phyloP scores from a whole-genome alignment of 2,797 vertebrate genomes.

The Xenopus petersii region DNA sequence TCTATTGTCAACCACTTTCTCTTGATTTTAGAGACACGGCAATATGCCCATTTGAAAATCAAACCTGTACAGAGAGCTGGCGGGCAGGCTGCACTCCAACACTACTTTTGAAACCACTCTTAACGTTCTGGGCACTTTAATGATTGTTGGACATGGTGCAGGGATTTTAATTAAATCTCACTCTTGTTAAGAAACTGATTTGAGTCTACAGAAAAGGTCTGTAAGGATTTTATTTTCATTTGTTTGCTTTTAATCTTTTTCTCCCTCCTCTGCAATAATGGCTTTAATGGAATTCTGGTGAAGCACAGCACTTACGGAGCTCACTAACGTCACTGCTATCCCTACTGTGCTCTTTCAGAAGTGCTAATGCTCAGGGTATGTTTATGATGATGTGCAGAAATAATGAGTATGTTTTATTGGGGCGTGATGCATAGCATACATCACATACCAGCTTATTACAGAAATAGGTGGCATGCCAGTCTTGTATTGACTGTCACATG shows the following conservation, averaged over 20 bases:
- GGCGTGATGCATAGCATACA: constrained; percentile 4
- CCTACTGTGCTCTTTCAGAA: not conserved
- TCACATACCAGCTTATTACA: not conserved
- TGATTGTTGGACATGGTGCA: constrained; percentile 32
- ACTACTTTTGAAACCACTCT: constrained; percentile 18
- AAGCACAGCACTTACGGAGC: constrained; percentile 22
- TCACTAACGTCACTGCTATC: not conserved
- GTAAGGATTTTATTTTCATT: not conserved
- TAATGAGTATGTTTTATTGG: constrained; percentile 11
- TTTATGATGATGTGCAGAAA: constrained; percentile 7
- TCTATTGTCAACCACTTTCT: not conserved
- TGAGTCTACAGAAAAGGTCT: no score
- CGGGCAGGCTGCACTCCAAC: no score
- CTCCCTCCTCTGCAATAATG: constrained; percentile 1
- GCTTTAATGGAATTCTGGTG: not conserved
- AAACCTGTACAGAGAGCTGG: no score
- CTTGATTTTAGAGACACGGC: not conserved
- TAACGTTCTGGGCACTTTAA: constrained; percentile 37
- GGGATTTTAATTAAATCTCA: constrained; percentile 21
- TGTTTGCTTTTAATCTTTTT: not conserved
- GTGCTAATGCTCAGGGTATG: constrained; percentile 6
- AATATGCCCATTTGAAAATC: not conserved
- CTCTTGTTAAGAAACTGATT: not conserved
- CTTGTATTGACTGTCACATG: no score
- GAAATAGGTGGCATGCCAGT: no score